Evolutionary conservation across 2,113 vertebrate species (phyloP).

Genomic region (Hippocampus comes): DNA sequence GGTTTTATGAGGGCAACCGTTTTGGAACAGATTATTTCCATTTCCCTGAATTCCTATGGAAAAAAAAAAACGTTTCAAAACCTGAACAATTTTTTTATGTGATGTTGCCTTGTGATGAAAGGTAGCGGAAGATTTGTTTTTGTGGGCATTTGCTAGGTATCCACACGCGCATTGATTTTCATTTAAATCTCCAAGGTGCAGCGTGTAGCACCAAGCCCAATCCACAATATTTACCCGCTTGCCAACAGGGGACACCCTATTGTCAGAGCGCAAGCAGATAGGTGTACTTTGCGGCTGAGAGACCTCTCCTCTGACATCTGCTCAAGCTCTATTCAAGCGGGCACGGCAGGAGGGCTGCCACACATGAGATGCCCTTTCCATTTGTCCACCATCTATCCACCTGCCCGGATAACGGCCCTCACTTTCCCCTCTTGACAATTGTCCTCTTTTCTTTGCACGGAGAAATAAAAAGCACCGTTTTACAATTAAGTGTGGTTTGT

Average conservation of each 20-base stretch:
- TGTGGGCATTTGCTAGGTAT: not conserved
- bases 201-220: constrained; percentile 58
- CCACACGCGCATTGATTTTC: constrained; percentile 71
- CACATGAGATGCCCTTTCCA: constrained; percentile 48
- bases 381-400: constrained; percentile 43
- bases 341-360: constrained; percentile 49
- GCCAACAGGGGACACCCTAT: constrained; percentile 64
- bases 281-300: constrained; percentile 56
- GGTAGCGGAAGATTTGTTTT: not conserved
- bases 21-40: too few relatives aligned
- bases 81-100: too few relatives aligned
- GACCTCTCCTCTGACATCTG: constrained; percentile 59
- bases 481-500: constrained; percentile 18
- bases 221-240: constrained; percentile 69
- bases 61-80: too few relatives aligned
- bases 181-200: constrained; percentile 68
- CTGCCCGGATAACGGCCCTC: constrained; percentile 34
- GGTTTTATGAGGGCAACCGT: too few relatives aligned
- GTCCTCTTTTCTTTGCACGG: constrained; percentile 11
- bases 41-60: too few relatives aligned
- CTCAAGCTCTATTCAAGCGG: constrained; percentile 56
- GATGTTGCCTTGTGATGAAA: not conserved
- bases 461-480: constrained; percentile 39
- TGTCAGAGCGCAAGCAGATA: constrained; percentile 58
- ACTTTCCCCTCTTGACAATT: constrained; percentile 21